Conservation (phyloP, 2,888 invertebrate species). For the Baccha elongata region DNA sequence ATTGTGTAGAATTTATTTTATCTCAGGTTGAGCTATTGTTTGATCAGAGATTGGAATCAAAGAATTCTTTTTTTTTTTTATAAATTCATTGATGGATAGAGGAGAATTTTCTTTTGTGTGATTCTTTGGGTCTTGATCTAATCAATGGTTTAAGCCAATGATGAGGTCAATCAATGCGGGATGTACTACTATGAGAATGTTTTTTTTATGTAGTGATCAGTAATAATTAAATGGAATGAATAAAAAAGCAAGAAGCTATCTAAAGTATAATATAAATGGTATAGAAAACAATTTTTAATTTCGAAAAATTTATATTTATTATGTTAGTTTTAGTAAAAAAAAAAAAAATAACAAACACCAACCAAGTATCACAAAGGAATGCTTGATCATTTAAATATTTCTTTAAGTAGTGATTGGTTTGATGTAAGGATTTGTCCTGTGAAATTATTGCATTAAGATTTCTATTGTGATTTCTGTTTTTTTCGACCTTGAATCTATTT, state of each 20-base stretch:
- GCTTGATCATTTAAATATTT: too few species aligned
- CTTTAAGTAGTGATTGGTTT: too few species aligned
- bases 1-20: constrained; percentile 66
- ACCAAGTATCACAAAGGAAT: too few species aligned
- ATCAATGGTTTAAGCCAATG: constrained; percentile 53
- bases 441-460: too few species aligned
- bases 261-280: background rate
- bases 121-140: constrained; percentile 17
- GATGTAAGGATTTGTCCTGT: too few species aligned
- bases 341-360: too few species aligned
- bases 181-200: constrained; percentile 49
- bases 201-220: constrained; percentile 44
- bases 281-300: too few species aligned
- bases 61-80: background rate
- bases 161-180: constrained; percentile 55
- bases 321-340: too few species aligned
- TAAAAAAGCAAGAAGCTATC: constrained; percentile 2
- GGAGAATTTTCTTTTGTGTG: constrained; percentile 43
- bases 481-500: too few species aligned
- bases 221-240: constrained; percentile 58
- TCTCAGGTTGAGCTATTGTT: constrained; percentile 53
- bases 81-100: constrained; percentile 45
- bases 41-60: constrained; percentile 40
- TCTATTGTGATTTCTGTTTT: too few species aligned
- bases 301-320: too few species aligned